Conservation (phyloP, 2,888 invertebrate species). For the Epistrophella euchroma region DNA sequence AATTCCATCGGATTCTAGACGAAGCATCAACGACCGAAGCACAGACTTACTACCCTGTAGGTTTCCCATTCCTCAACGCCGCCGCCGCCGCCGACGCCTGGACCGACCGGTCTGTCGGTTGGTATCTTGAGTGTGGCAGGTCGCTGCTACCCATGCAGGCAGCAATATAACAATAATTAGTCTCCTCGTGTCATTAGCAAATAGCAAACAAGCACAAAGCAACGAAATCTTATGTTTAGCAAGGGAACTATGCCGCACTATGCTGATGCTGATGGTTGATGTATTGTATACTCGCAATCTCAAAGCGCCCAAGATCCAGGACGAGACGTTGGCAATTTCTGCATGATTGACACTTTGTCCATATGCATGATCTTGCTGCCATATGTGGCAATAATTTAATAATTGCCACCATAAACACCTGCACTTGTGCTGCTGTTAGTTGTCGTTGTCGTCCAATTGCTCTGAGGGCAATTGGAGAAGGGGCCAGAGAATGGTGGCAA, state of each 20-base stretch:
- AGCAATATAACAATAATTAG: conserved; percentile 63
- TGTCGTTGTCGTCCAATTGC: conserved; percentile 22
- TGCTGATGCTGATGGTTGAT: not conserved
- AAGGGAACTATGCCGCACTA: conserved; percentile 45
- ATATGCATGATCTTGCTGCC: conserved; percentile 78
- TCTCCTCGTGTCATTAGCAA: conserved; percentile 74
- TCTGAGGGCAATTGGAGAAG: conserved; percentile 19
- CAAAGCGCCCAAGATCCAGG: conserved; percentile 68
- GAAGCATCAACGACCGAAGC: conserved; percentile 51
- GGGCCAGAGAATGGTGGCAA: conserved; percentile 15
- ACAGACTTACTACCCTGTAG: conserved; percentile 59
- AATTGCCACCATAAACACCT: conserved; percentile 76
- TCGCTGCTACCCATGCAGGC: conserved; percentile 7
- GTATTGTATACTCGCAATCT: conserved; percentile 11
- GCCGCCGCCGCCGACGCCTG: too few species aligned
- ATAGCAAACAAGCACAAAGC: conserved; percentile 70
- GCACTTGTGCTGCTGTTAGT: conserved; percentile 51
- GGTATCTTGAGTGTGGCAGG: conserved; percentile 3
- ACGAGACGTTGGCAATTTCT: conserved; percentile 78
- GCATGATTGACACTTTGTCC: conserved; percentile 80
- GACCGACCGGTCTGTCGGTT: conserved; percentile 42
- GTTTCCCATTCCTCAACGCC: conserved; percentile 46
- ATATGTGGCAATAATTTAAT: conserved; percentile 76
- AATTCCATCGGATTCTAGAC: conserved; percentile 65
- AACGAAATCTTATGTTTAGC: conserved; percentile 68